Base-by-base conservation (phyloP, 2,113 vertebrate genomes). In the Hystrix cristata region DNA sequence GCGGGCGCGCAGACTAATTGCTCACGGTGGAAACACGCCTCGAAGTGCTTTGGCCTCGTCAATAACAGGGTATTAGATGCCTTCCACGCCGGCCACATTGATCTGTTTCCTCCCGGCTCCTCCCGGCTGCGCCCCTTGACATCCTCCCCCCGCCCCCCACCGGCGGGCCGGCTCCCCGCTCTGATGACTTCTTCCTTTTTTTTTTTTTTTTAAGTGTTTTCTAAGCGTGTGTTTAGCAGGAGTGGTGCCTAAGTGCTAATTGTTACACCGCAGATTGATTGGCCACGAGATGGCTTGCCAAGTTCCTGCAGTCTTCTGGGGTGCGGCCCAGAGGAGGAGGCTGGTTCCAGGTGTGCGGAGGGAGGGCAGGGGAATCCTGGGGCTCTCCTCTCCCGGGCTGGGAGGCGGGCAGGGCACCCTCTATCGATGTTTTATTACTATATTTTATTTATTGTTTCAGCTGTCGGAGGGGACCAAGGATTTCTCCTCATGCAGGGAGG, bases 221-320 rank as follows among this genome's bases (percentile, higher is more conserved):
- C 98, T 98, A 97, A 98, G 97, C 94, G 85, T 86, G 97, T 98
- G 98, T 98, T 99, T 98, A 98, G 98, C 96, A 92, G 97, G 98
- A 98, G 98, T 98, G 98, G 98, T 97, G 98, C 98, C 98, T 98
- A 98, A 99, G 99, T 98, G 99, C 99, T 99, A 99, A 99, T 98
- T 98, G 99, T 99, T 99, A 99, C 99, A 99, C 99, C 99, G 98
- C 99, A 98, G 98, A 98, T 99, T 99, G 99, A 99, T 99, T 98
- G 98, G 98, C 98, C 98, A 98, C 98, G 97, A 99, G 98, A 98
- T 99, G 99, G 98, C 98, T 98, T 98, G 98, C 98, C 98, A 99
- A 98, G 98, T 98, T 98, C 98, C 97, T 98, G 72, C 94, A 74
- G 97, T 97, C 98, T 98, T 98, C 94, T 71, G 55, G 19, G 93